Evolutionary conservation across 2,113 vertebrate species (phyloP).

Genomic region (Atlantisia rogersi): DNA sequence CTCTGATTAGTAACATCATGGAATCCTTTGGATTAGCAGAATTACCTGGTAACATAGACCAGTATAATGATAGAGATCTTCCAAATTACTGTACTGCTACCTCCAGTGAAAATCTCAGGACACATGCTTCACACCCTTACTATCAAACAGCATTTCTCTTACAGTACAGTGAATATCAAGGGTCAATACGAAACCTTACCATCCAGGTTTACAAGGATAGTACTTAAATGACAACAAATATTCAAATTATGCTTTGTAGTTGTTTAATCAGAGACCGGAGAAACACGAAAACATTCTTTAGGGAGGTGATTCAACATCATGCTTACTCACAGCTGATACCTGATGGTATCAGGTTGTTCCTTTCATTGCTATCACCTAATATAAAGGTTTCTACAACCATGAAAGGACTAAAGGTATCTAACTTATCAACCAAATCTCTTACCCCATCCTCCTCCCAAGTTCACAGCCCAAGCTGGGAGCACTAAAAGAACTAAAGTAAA

Average conservation of each 20-base stretch:
- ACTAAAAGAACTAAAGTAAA: slow-evolving; percentile 15
- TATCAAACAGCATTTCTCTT: not conserved
- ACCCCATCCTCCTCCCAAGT: not conserved
- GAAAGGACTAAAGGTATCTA: not conserved
- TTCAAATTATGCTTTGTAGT: not conserved
- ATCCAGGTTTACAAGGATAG: not conserved
- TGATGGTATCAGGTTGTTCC: not conserved
- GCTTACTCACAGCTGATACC: not conserved
- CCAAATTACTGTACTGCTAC: not conserved
- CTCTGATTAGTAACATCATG: not conserved
- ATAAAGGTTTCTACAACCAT: not conserved
- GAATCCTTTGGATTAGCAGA: not conserved
- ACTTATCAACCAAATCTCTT: not conserved
- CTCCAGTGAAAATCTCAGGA: not conserved
- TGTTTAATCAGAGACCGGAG: not conserved
- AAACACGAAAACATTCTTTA: not conserved
- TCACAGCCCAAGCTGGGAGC: not conserved
- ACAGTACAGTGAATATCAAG: not conserved
- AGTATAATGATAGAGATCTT: not conserved
- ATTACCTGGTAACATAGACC: not conserved
- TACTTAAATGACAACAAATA: not conserved
- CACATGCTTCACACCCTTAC: not conserved
- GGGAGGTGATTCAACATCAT: not conserved
- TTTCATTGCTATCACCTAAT: not conserved
- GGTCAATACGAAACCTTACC: not conserved